These are phyloP conservation scores for Crax fasciolata DNA, from an alignment of 2,797 vertebrate genomes.

Conservation along the genomic window DNA sequence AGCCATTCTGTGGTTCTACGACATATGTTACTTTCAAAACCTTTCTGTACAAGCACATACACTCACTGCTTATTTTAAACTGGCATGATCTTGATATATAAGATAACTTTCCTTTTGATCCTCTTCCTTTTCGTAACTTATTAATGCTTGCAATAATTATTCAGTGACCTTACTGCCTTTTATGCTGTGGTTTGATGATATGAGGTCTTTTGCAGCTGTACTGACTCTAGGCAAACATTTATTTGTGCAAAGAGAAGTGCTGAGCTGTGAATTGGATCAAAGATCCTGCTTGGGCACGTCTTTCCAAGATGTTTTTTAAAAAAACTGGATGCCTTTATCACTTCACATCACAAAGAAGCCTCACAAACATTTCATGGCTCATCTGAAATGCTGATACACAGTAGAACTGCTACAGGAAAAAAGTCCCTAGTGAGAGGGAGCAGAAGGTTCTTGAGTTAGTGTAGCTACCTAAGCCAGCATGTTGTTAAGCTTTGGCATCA, in stretches of 20 bases:
- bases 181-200: neutral
- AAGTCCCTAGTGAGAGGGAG: neutral
- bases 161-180: neutral
- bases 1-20: neutral
- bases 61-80: accelerated
- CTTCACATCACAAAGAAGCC: neutral
- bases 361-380: accelerated
- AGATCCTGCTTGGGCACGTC: neutral
- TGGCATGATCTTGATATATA: neutral
- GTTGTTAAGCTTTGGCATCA: neutral
- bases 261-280: neutral
- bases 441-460: neutral
- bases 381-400: neutral
- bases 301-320: neutral
- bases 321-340: neutral
- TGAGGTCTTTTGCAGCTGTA: neutral
- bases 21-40: neutral
- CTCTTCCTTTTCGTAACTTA: neutral
- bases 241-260: neutral
- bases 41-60: neutral
- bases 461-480: neutral
- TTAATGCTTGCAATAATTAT: neutral
- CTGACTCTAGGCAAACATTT: neutral
- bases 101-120: neutral
- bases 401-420: neutral